Conservation (phyloP, 2,113 vertebrate species). For the Pachypanchax playfairii region DNA sequence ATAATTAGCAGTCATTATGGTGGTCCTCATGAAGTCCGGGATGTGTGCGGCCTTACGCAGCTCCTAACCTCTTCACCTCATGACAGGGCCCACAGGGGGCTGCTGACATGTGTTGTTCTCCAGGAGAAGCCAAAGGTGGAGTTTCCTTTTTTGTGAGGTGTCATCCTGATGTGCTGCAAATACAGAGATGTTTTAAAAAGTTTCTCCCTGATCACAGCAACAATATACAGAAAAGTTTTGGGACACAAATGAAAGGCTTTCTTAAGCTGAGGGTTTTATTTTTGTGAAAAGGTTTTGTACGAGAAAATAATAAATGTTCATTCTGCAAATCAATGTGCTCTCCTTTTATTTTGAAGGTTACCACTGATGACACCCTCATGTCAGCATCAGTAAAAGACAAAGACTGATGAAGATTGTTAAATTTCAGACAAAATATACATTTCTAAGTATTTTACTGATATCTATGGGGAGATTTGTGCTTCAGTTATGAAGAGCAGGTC, state of each 20-base stretch:
- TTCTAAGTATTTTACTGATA: too few species aligned
- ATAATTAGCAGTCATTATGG: constrained; percentile 83
- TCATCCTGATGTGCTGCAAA: constrained; percentile 76
- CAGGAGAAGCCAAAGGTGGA: constrained; percentile 68
- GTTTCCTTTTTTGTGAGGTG: constrained; percentile 73
- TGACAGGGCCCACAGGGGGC: constrained; percentile 69
- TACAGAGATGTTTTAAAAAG: constrained; percentile 74
- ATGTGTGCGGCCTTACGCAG: constrained; percentile 72
- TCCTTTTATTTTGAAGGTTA: too few species aligned
- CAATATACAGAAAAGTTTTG: constrained; percentile 50
- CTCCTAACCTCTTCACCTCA: constrained; percentile 77
- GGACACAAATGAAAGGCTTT: not conserved
- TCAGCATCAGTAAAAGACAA: too few species aligned
- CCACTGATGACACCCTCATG: too few species aligned
- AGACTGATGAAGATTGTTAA: too few species aligned
- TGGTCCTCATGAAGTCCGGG: constrained; percentile 71
- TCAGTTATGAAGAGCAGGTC: too few species aligned
- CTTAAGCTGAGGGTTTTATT: too few species aligned
- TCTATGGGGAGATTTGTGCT: too few species aligned
- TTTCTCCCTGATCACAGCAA: constrained; percentile 64
- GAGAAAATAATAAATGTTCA: too few species aligned
- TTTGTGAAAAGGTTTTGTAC: too few species aligned
- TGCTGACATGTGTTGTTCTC: constrained; percentile 78
- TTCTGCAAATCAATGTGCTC: too few species aligned
- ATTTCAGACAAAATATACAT: too few species aligned